Base-by-base conservation (phyloP, 2,113 vertebrate species). In the Meriones unguiculatus region DNA sequence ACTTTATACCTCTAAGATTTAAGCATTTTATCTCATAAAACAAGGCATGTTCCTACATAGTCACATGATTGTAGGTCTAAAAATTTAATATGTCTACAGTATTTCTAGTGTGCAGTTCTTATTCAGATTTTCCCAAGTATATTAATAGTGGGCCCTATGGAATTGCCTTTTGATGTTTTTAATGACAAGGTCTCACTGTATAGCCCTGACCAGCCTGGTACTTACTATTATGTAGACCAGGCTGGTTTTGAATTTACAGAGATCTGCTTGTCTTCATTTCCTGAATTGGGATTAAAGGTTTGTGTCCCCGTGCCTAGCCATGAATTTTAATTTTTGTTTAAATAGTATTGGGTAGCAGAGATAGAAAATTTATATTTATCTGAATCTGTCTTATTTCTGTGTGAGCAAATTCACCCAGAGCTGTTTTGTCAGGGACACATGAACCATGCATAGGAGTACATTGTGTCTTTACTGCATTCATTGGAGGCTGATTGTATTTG, bases 291-390 rank as follows among this genome's bases (percentile, higher is more conserved):
- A 38, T 38, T 62, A 82, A 82, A 82, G 22, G 57, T 25, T 14
- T 62, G 22, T 62, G 54, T 12, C 80, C 12, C n/a, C 4, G 41
- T 30, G n/a, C 59, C 10, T 64, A 64, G 14, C 59, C 7, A 28
- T 86, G 7, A 6, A 22, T 94, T 96, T 92, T 82, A 89, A 35
- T 93, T 73, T 78, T 95, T 88, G 89, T 91, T 91, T 95, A 94
- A 88, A 84, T 86, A 90, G 22, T 28, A 46, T 89, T 54, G 35
- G 38, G 46, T 35, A 92, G 80, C 32, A 69, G 1, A 90, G 10
- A 65, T 96, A 96, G 54, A 94, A 41, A 30, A 65, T 92, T 89
- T 89, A 77, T 75, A 30, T 32, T 52, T 12, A 35, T 62, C 46
- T 94, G 35, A 87, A 0, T 93, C 73, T 78, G 75, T 81, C 25